phyloP scores from a whole-genome alignment of 1,140 invertebrate genomes.

The Philotrypesis tridentata region DNA sequence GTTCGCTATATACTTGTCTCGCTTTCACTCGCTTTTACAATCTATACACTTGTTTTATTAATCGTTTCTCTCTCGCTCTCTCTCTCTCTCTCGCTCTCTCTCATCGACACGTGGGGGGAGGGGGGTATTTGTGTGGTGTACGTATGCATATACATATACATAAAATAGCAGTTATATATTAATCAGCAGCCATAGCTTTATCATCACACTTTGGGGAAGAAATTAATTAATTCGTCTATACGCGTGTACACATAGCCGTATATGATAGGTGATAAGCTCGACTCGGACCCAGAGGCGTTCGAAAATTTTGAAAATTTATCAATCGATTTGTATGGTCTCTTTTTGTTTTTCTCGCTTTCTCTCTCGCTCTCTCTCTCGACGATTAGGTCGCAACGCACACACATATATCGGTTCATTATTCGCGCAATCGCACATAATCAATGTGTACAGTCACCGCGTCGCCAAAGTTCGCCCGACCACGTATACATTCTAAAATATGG shows the following conservation, averaged over 20 bases:
- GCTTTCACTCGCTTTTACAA: no score
- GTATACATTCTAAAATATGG: no score
- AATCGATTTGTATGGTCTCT: neutral
- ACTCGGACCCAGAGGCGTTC: neutral
- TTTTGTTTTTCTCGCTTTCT: no score
- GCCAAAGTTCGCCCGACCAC: no score
- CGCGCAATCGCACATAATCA: no score
- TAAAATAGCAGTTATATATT: neutral
- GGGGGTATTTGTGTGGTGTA: neutral
- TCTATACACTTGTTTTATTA: no score
- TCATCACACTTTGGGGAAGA: slow-evolving; percentile 27
- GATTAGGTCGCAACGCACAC: no score
- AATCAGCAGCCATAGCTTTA: slow-evolving; percentile 41
- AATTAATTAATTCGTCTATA: neutral
- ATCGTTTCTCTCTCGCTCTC: neutral
- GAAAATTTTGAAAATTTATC: neutral
- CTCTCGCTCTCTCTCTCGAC: no score
- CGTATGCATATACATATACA: neutral
- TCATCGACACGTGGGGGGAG: neutral
- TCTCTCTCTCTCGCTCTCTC: neutral
- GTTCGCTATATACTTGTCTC: no score
- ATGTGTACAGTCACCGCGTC: no score
- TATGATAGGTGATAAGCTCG: neutral
- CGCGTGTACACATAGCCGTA: neutral
- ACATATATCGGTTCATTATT: no score